Percentiles rank a stretch among this genome's conserved stretches.
Conservation (phyloP, 2,888 invertebrate genomes). For the Lithophane semibrunnea region DNA sequence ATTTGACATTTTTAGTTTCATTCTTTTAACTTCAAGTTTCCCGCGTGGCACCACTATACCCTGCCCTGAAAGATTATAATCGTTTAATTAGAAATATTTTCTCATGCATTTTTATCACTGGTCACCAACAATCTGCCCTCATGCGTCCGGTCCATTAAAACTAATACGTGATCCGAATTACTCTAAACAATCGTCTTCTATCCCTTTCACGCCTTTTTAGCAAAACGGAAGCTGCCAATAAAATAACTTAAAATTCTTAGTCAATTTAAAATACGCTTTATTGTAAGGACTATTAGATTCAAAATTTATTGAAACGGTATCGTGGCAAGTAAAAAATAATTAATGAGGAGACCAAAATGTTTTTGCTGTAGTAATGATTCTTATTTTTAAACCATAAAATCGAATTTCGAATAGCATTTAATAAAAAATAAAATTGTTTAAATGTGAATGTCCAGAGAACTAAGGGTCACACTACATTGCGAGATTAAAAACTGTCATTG, state of each 20-base stretch:
- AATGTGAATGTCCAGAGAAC: conserved; percentile 44
- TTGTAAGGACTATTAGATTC: rapidly evolving
- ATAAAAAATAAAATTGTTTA: conserved; percentile 17
- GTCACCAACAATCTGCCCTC: conserved; percentile 82
- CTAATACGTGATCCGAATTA: conserved; percentile 78
- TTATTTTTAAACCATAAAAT: conserved; percentile 8
- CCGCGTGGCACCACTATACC: background rate
- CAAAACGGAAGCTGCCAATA: conserved; percentile 76
- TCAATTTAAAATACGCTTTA: conserved; percentile 39
- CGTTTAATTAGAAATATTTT: conserved; percentile 67
- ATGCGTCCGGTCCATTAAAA: conserved; percentile 82
- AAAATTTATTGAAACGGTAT: background rate
- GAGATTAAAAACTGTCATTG: conserved; percentile 54
- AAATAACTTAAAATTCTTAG: background rate
- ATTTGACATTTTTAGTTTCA: background rate
- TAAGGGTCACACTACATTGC: conserved; percentile 34
- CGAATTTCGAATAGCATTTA: conserved; percentile 11
- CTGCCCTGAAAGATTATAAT: conserved; percentile 19
- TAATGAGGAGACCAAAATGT: conserved; percentile 2
- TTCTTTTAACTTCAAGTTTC: background rate
- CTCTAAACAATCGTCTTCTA: conserved; percentile 74
- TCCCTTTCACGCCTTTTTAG: conserved; percentile 73
- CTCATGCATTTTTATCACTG: conserved; percentile 73
- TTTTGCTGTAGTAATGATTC: conserved; percentile 9
- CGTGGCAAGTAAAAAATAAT: conserved; percentile 28